Conservation (phyloP, 37 sponge, comb jelly and placozoan genomes). For the Beroe forskalii region DNA sequence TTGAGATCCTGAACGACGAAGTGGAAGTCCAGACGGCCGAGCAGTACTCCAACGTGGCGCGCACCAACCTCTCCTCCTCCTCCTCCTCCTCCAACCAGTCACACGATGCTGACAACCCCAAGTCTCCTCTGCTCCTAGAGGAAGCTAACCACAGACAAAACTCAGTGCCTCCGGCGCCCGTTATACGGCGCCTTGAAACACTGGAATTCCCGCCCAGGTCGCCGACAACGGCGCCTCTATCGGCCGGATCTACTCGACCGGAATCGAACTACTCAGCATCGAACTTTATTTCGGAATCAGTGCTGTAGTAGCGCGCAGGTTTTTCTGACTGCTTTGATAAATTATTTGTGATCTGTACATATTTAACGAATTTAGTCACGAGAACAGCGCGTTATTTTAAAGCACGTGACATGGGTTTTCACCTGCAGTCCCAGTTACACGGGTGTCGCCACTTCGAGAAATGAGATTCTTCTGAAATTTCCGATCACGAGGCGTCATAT, state of each 20-base stretch:
- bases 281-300: background rate
- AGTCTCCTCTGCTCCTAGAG: constrained; percentile 29
- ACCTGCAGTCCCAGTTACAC: too few relatives aligned
- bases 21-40: constrained; percentile 16
- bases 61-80: background rate
- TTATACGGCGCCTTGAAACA: background rate
- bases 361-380: constrained; percentile 15
- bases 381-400: too few relatives aligned
- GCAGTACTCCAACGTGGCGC: constrained; percentile 46
- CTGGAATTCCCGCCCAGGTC: constrained; percentile 39
- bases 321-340: constrained; percentile 8
- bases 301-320: background rate
- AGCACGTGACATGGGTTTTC: too few relatives aligned
- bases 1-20: background rate
- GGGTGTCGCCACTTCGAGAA: too few relatives aligned
- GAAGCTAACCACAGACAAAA: background rate
- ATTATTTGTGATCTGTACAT: constrained; percentile 61
- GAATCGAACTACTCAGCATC: constrained; percentile 43
- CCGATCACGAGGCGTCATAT: too few relatives aligned
- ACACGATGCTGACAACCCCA: background rate
- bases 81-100: constrained; percentile 1
- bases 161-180: background rate
- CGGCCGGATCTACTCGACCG: background rate
- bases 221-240: background rate
- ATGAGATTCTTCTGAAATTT: too few relatives aligned